phyloP scores from a whole-genome alignment of 2,113 vertebrate genomes.

The Heptranchias perlo region DNA sequence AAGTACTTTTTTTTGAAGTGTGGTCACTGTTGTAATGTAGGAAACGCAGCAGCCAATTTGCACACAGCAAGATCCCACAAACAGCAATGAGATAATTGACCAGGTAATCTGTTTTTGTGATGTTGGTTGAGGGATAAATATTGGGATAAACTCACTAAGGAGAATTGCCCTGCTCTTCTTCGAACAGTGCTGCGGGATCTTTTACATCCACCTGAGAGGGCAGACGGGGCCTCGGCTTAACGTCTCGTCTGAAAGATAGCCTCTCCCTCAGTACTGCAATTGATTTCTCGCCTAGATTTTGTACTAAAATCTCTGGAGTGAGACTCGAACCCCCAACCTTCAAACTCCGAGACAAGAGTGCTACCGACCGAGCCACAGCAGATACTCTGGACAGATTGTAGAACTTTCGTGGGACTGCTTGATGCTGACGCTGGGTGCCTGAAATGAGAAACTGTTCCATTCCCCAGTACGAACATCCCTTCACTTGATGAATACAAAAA shows the following conservation, averaged over 20 bases:
- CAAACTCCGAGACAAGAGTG: too few species aligned
- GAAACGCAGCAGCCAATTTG: too few species aligned
- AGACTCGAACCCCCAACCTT: too few species aligned
- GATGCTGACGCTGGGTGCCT: background rate
- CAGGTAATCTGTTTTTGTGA: background rate
- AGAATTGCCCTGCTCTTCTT: background rate
- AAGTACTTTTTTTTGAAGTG: too few species aligned
- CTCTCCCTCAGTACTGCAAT: background rate
- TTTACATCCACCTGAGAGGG: background rate
- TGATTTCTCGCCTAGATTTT: background rate
- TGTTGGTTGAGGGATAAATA: background rate
- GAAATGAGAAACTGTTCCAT: background rate
- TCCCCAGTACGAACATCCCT: background rate
- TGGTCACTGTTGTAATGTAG: too few species aligned
- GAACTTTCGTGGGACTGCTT: background rate
- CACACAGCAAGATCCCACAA: too few species aligned
- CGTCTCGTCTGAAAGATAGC: background rate
- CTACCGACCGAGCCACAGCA: background rate
- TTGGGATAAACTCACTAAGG: too few species aligned
- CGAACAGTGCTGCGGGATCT: background rate
- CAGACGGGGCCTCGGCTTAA: background rate
- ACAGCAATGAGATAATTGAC: background rate
- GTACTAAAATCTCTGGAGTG: too few species aligned
- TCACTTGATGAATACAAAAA: background rate
- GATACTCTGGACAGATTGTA: background rate